Percentiles rank a stretch among this genome's conserved stretches.
phyloP scores from a whole-genome alignment of 2,888 invertebrate genomes.

The Drosophila rubida region DNA sequence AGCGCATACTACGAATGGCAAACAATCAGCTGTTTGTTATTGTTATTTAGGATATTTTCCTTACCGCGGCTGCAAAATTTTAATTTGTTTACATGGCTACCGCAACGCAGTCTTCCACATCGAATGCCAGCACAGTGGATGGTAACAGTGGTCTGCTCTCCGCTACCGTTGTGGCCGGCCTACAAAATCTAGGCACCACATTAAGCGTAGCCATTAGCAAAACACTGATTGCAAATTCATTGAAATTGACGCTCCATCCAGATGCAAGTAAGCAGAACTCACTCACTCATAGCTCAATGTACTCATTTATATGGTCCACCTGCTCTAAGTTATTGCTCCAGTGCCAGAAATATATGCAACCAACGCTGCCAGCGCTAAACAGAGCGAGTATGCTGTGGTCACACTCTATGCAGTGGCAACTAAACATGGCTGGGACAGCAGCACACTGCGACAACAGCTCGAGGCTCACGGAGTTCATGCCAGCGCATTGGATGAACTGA shows the following conservation, averaged over 20 bases:
- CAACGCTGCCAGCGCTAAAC: constrained; percentile 82
- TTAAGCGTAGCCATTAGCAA: constrained; percentile 78
- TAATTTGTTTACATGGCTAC: constrained; percentile 47
- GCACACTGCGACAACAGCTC: constrained; percentile 75
- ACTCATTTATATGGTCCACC: not conserved
- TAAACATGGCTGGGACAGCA: constrained; percentile 78
- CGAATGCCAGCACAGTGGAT: constrained; percentile 19
- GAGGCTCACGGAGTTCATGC: constrained; percentile 71
- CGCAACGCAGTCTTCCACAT: constrained; percentile 19
- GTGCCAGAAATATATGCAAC: constrained; percentile 84
- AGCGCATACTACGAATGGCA: constrained; percentile 32
- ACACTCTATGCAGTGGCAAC: constrained; percentile 81
- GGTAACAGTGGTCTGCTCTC: constrained; percentile 63
- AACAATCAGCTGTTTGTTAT: constrained; percentile 37
- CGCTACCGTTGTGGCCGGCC: constrained; percentile 79
- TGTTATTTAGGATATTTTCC: constrained; percentile 14
- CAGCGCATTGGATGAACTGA: constrained; percentile 77
- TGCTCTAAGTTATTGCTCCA: constrained; percentile 80
- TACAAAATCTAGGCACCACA: constrained; percentile 77
- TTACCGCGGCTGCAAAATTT: constrained; percentile 7
- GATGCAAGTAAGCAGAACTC: constrained; percentile 82
- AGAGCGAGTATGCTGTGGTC: constrained; percentile 84
- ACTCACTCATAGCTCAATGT: not conserved
- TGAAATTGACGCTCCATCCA: constrained; percentile 82
- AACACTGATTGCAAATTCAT: constrained; percentile 82